Percentiles rank a stretch among this genome's conserved stretches.
Evolutionary conservation across 2,113 vertebrate species (phyloP).

Genomic region (Heliornis fulica): DNA sequence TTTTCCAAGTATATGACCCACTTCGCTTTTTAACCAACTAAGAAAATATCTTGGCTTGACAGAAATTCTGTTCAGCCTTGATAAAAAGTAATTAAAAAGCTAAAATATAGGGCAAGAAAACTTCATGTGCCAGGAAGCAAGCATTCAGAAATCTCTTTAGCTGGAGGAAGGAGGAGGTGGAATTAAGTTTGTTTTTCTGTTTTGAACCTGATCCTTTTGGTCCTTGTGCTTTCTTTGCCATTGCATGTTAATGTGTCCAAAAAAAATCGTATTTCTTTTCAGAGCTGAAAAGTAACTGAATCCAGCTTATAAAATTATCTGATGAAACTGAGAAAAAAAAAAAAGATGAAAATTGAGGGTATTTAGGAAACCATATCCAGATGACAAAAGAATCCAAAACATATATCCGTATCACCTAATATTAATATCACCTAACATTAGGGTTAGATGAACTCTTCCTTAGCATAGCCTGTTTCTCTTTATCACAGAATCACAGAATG

Average conservation of each 20-base stretch:
- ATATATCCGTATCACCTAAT: neutral
- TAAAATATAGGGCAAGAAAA: slow-evolving; percentile 9
- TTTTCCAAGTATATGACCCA: neutral
- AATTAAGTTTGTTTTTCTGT: slow-evolving; percentile 13
- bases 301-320: neutral
- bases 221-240: neutral
- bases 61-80: slow-evolving; percentile 48
- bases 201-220: neutral
- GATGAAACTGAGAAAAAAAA: neutral
- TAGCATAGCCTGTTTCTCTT: neutral
- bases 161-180: neutral
- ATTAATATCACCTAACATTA: neutral
- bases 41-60: slow-evolving; percentile 29
- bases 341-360: neutral
- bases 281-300: neutral
- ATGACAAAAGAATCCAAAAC: neutral
- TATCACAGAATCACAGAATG: too few relatives aligned
- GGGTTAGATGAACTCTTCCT: neutral
- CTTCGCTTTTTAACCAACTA: neutral
- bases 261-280: neutral
- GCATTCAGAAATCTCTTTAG: neutral
- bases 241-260: neutral
- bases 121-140: neutral
- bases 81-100: slow-evolving; percentile 34
- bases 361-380: neutral